Base-by-base conservation (phyloP, 2,888 invertebrate species). In the Sinodicranocentrus sp. region DNA sequence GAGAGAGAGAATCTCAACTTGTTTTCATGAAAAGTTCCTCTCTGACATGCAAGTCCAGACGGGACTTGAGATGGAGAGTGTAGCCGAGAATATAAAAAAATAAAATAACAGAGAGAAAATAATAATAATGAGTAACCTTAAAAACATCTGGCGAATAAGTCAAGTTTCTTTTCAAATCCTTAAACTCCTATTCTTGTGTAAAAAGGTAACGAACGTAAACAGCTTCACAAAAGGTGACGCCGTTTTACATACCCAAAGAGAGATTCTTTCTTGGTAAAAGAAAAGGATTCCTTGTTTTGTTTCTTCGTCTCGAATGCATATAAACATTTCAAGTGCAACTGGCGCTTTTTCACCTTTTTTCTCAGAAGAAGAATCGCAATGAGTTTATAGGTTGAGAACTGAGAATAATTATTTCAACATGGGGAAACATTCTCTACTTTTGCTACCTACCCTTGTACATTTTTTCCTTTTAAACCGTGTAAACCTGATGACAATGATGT, bases 61-160 rank as follows among this genome's bases (percentile, higher is more conserved):
- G 52, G 17, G n/a, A n/a, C n/a, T n/a, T n/a, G n/a, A 52, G 52
- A 52, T 8, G 39, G 13, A 39, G 39, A 39, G 39, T 8, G 39
- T 5, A 39, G 39, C 5, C 39, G 39, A 8, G 39, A n/a, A n/a
- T n/a, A n/a, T n/a, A n/a, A n/a, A n/a, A n/a, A n/a, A n/a, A n/a
- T n/a, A n/a, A n/a, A n/a, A n/a, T n/a, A n/a, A 33, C 33, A 33
- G 33, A 6, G 33, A 33, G 10, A 33, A 33, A 33, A 6, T 33
- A n/a, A n/a, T n/a, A n/a, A n/a, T 33, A 33, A 33, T 33, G 33
- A n/a, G 48, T 48, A 48, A 15, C 48, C 25, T 57, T 25, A 2
- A 57, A n/a, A n/a, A 21, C 57, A 57, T 57, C 57, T 57, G 57
- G 57, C 57, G 25, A 57, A 57, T 23, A 57, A 57, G 57, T 57